A percentile compares a stretch with the other conserved stretches of the same genome.
phyloP scores from a whole-genome alignment of 2,113 vertebrate species.

The Grammomys surdaster region DNA sequence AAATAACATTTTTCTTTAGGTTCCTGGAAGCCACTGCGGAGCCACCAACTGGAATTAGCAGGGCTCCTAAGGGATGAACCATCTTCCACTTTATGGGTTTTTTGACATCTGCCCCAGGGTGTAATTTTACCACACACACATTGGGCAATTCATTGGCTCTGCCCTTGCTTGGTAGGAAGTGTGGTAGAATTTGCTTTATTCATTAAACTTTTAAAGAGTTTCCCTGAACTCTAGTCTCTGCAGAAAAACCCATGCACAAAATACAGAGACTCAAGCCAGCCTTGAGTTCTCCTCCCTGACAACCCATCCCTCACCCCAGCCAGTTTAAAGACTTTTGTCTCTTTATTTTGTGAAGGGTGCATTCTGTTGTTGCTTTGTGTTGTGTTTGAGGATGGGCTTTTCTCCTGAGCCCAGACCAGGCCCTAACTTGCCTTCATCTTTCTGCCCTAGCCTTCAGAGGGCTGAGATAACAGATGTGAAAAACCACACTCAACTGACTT shows the following conservation, averaged over 20 bases:
- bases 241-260: conserved; percentile 13
- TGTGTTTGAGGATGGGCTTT: neutral
- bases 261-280: neutral
- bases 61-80: neutral
- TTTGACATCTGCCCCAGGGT: neutral
- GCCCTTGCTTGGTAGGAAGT: conserved; percentile 44
- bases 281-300: neutral
- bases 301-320: neutral
- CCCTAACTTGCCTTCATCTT: neutral
- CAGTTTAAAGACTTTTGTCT: neutral
- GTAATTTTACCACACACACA: conserved; percentile 63
- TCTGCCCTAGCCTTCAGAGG: neutral
- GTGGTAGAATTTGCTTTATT: conserved; percentile 40
- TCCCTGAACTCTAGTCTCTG: conserved; percentile 45
- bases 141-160: conserved; percentile 66
- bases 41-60: neutral
- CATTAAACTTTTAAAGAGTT: conserved; percentile 19
- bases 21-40: conserved; percentile 57
- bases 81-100: neutral
- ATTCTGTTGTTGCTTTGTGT: neutral
- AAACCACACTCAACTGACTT: neutral
- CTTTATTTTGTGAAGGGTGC: neutral
- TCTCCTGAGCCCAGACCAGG: neutral
- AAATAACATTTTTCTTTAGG: conserved; percentile 74
- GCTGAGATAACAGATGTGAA: neutral